A percentile compares a stretch with the other conserved stretches of the same genome.
Evolutionary conservation across 2,888 invertebrate genomes (phyloP).

Genomic region (Melipona beecheii): DNA sequence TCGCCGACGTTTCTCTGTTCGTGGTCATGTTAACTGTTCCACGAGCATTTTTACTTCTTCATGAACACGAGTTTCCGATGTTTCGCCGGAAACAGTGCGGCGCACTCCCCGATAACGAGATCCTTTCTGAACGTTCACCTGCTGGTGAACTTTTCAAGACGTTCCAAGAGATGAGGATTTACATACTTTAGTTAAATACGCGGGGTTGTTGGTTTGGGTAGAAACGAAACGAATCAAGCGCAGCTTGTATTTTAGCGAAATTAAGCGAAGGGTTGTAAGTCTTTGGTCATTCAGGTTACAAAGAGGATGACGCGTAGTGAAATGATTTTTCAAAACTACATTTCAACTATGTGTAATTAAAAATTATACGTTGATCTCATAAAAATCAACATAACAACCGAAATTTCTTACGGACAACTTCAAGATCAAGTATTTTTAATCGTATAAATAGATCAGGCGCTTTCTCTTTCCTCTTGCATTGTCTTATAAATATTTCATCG

Average conservation of each 20-base stretch:
- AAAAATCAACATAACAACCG: too few relatives aligned
- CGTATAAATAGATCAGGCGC: too few relatives aligned
- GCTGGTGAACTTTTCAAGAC: slow-evolving; percentile 31
- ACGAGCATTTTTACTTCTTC: slow-evolving; percentile 21
- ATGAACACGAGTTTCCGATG: slow-evolving; percentile 17
- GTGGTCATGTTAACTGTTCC: slow-evolving; percentile 17
- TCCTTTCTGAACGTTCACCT: slow-evolving; percentile 28
- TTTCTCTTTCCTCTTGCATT: too few relatives aligned
- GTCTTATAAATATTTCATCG: too few relatives aligned
- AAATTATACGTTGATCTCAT: too few relatives aligned
- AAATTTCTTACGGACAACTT: too few relatives aligned
- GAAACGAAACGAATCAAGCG: slow-evolving; percentile 4
- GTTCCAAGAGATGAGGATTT: background rate
- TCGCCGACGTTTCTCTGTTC: slow-evolving; percentile 14
- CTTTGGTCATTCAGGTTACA: too few relatives aligned
- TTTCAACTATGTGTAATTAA: too few relatives aligned
- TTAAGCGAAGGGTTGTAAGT: background rate
- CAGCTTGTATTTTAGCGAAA: slow-evolving; percentile 9
- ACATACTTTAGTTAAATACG: background rate
- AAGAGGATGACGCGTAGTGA: too few relatives aligned
- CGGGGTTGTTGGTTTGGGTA: slow-evolving; percentile 10
- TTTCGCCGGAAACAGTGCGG: slow-evolving; percentile 21
- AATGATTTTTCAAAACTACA: too few relatives aligned
- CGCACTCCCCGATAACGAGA: slow-evolving; percentile 60
- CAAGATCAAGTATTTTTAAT: too few relatives aligned